phyloP scores from a whole-genome alignment of 2,113 vertebrate genomes.

The Poeciliopsis occidentalis region DNA sequence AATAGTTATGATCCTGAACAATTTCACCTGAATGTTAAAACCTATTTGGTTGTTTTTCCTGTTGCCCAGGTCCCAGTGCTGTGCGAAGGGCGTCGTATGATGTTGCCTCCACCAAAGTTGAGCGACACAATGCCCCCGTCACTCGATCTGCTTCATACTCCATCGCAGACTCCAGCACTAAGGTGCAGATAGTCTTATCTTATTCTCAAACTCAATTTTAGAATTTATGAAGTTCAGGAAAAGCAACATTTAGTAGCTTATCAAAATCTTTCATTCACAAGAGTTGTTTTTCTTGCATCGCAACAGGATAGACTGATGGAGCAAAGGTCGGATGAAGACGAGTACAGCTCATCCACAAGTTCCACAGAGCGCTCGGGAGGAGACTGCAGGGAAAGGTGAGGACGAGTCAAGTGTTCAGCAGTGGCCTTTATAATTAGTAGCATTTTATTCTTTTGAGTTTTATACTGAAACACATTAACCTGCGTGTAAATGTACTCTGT shows the following conservation, averaged over 20 bases:
- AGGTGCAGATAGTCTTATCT: constrained; percentile 31
- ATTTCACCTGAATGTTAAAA: background rate
- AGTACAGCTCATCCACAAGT: constrained; percentile 91
- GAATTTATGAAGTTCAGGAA: background rate
- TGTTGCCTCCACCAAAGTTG: constrained; percentile 60
- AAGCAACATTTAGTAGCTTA: background rate
- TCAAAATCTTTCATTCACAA: background rate
- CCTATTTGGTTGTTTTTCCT: background rate
- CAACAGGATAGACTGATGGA: constrained; percentile 53
- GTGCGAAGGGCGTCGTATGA: constrained; percentile 77
- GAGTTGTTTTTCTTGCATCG: constrained; percentile 5
- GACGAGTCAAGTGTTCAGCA: background rate
- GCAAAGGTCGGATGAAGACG: constrained; percentile 85
- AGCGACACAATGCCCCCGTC: constrained; percentile 61
- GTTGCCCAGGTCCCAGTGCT: constrained; percentile 67
- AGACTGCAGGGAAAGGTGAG: constrained; percentile 86
- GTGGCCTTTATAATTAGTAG: background rate
- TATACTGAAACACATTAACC: background rate
- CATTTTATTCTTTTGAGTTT: background rate
- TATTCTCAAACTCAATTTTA: background rate
- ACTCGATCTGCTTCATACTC: constrained; percentile 75
- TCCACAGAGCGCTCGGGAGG: constrained; percentile 92
- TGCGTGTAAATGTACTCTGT: background rate
- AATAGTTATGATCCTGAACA: background rate
- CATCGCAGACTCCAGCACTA: constrained; percentile 48